Base-by-base conservation (phyloP, 2,113 vertebrate genomes). In the Gadus chalcogrammus region DNA sequence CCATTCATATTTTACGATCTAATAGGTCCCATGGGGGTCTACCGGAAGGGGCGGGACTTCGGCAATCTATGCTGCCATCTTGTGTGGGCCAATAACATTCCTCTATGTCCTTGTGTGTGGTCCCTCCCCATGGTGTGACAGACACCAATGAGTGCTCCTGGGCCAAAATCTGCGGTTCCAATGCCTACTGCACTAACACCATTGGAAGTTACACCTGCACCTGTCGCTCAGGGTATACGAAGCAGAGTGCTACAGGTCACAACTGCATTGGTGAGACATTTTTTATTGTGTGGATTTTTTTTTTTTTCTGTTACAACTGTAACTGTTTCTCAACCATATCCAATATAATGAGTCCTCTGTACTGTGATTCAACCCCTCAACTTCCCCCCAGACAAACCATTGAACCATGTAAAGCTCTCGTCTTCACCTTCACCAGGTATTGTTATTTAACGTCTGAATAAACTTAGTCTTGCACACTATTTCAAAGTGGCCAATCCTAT, bases 181-280 rank as follows among this genome's bases (percentile, higher is more conserved):
- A 1, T 4, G 74, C 72, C 7, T 9, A 3, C 1, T 92, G 90
- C 69, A 0, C 0, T 0, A 92, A 91, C 83, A 52, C n/a, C 20
- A 68, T 75, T 4, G 88, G 89, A 31, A 68, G 15, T 64, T 90
- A 73, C 76, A 7, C 0, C 0, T 92, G 89, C 74, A 64, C 0
- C 28, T 92, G 91, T 63, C 27, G 12, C 0, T 1, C 0, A 7
- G 89, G 90, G 2, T 91, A 86, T 53, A 15, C 3, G 3, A 68
- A 17, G 0, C 0, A 0, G 22, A 20, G 0, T 63, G 70, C 0
- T 1, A 4, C 1, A 2, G 0, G 0, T 2, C 0, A 0, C 1
- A 12, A 11, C 8, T 92, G 90, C 62, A n/a, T 0, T 82, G 89
- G 90, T 90, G 76, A 88, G 79, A 22, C 48, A 7, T 20, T 27